Conservation (phyloP, 2,888 invertebrate genomes). For the Cremastobaeus sp. region DNA sequence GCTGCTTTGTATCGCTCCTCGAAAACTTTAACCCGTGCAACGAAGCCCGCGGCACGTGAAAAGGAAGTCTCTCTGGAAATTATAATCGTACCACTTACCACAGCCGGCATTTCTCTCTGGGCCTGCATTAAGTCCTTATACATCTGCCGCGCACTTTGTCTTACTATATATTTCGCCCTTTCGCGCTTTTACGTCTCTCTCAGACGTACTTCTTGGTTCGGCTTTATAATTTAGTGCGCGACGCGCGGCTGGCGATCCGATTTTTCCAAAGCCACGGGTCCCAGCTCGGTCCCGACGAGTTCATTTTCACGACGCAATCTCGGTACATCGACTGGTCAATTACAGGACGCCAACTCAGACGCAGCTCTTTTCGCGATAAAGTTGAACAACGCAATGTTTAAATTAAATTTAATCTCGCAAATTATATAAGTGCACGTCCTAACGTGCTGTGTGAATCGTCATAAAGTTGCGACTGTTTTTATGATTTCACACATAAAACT, state of each 20-base stretch:
- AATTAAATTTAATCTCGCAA: no score
- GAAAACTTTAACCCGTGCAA: conserved; percentile 49
- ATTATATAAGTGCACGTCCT: no score
- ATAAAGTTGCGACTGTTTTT: no score
- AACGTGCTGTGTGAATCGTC: no score
- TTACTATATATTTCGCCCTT: conserved; percentile 24
- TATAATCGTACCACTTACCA: conserved; percentile 74
- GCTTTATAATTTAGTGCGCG: conserved; percentile 67
- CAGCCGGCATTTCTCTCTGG: conserved; percentile 62
- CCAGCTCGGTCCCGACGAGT: not conserved
- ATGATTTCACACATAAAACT: no score
- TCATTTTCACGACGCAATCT: no score
- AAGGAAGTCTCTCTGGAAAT: conserved; percentile 67
- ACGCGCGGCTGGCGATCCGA: conserved; percentile 49
- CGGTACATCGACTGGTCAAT: no score
- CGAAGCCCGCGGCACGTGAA: conserved; percentile 48
- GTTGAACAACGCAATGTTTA: no score
- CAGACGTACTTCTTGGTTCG: conserved; percentile 33
- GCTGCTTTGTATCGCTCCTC: conserved; percentile 52
- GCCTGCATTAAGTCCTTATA: conserved; percentile 56
- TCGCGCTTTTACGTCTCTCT: conserved; percentile 32
- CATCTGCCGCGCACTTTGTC: conserved; percentile 37
- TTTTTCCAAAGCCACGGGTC: conserved; percentile 27
- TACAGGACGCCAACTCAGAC: no score
- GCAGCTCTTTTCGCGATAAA: no score